Evolutionary conservation across 2,113 vertebrate genomes (phyloP).

Genomic region (Xenopus borealis): DNA sequence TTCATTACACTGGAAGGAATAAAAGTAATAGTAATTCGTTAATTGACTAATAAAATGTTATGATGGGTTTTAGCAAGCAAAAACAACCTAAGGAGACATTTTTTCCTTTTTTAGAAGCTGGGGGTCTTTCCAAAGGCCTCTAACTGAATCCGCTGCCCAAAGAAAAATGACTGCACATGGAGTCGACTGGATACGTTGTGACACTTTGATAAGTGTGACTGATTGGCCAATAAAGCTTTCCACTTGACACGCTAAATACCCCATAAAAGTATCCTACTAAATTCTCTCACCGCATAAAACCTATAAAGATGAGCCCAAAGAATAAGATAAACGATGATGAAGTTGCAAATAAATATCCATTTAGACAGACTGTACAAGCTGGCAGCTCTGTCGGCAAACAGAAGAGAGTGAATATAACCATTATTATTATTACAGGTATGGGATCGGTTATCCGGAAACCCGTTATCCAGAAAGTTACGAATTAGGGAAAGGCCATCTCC

Average conservation of each 20-base stretch:
- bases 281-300: conserved; percentile 16
- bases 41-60: no score
- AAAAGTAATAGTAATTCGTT: no score
- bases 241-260: conserved; percentile 8
- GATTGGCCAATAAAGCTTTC: conserved; percentile 29
- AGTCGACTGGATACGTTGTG: background rate
- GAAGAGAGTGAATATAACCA: background rate
- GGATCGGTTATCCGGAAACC: no score
- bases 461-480: no score
- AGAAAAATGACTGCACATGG: conserved; percentile 7
- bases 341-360: conserved; percentile 27
- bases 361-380: background rate
- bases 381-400: background rate
- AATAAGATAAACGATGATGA: conserved; percentile 30
- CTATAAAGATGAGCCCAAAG: conserved; percentile 31
- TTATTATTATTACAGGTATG: no score
- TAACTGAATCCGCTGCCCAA: conserved; percentile 5
- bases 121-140: background rate
- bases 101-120: no score
- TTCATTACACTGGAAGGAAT: no score
- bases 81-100: no score
- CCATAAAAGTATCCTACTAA: conserved; percentile 29
- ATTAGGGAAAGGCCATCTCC: no score
- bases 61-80: no score
- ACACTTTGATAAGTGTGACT: conserved; percentile 11